phyloP scores from a whole-genome alignment of 2,113 vertebrate genomes.

The Clarias batrachus region DNA sequence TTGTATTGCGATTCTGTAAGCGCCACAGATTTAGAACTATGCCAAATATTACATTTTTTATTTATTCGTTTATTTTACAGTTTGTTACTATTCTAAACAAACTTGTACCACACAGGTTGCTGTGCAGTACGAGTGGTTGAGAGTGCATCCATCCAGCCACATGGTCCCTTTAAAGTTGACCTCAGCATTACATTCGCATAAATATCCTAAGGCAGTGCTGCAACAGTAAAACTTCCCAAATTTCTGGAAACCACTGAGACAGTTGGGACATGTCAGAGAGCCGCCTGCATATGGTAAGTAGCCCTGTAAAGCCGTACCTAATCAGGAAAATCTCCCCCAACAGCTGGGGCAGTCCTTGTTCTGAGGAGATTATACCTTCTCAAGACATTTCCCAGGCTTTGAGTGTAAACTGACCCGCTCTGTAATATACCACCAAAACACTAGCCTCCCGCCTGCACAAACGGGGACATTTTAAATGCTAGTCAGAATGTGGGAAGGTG shows the following conservation, averaged over 20 bases:
- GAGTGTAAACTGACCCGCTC: constrained; percentile 52
- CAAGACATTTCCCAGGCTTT: constrained; percentile 62
- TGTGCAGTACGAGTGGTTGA: no score
- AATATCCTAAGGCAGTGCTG: neutral
- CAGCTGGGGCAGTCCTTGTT: constrained; percentile 20
- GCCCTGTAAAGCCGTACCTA: neutral
- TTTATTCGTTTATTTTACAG: no score
- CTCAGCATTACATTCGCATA: neutral
- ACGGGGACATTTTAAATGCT: constrained; percentile 61
- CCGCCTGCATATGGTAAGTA: neutral
- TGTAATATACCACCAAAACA: constrained; percentile 52
- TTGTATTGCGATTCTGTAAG: no score
- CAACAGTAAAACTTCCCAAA: neutral
- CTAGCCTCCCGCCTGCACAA: constrained; percentile 47
- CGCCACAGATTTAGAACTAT: no score
- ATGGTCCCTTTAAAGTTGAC: neutral
- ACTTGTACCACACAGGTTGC: no score
- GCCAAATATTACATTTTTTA: no score
- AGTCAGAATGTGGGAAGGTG: constrained; percentile 64
- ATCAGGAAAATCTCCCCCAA: constrained; percentile 24
- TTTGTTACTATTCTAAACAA: no score
- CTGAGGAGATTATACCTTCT: constrained; percentile 42
- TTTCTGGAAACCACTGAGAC: neutral
- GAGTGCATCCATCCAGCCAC: neutral
- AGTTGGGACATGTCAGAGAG: neutral